These are phyloP conservation scores for Chionoecetes opilio DNA, from an alignment of 1,140 invertebrate species.

Conservation along the genomic window DNA sequence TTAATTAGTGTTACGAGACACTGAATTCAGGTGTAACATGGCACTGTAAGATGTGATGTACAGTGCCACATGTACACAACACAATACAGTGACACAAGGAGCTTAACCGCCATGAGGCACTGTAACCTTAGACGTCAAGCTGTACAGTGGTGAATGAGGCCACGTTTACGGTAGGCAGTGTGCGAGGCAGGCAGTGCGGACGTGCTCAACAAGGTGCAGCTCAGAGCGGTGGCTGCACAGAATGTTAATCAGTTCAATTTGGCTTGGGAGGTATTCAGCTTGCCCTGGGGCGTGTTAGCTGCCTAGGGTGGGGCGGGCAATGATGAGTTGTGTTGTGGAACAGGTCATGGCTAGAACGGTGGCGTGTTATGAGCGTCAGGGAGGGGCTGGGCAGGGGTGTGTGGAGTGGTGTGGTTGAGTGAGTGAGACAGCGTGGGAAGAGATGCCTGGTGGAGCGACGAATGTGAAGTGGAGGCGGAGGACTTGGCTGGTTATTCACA, in stretches of 20 bases:
- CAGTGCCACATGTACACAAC: not conserved
- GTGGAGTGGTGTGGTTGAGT: not conserved
- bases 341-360: not conserved
- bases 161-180: not conserved
- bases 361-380: not conserved
- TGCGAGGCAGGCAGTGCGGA: not conserved
- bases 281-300: not conserved
- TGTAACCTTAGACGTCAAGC: too few species aligned
- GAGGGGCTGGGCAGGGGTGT: not conserved
- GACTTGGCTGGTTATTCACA: too few species aligned
- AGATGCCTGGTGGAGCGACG: too few species aligned
- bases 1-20: not conserved
- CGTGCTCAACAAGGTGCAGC: conserved; percentile 13
- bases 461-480: not conserved
- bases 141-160: not conserved
- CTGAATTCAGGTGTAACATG: not conserved
- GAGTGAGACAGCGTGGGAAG: not conserved
- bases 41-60: not conserved
- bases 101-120: too few species aligned
- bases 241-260: conserved; percentile 31
- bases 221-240: not conserved
- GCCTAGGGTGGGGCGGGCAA: not conserved
- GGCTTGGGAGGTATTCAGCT: not conserved
- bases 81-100: too few species aligned
- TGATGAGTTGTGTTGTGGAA: not conserved